A percentile compares a stretch with the other conserved stretches of the same genome.
Conservation (phyloP, 2,888 invertebrate genomes). For the Macrosiphum euphorbiae region DNA sequence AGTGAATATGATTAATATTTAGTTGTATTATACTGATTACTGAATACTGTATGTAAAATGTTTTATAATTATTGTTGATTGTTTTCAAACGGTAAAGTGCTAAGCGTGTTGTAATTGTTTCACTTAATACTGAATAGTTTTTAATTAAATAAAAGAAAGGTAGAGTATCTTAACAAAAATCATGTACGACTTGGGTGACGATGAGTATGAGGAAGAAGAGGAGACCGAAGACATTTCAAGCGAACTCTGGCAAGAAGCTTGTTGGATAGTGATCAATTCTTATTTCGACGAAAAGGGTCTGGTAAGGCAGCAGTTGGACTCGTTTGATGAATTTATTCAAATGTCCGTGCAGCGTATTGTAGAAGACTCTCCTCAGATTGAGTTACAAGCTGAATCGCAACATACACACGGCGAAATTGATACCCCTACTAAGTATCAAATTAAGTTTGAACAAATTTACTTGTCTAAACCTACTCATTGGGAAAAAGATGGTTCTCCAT, state of each 20-base stretch:
- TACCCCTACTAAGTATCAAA: slow-evolving; percentile 87
- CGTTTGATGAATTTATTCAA: slow-evolving; percentile 99
- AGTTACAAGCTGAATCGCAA: slow-evolving; percentile 97
- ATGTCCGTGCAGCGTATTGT: slow-evolving; percentile 99
- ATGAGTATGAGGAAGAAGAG: slow-evolving; percentile 77
- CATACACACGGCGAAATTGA: slow-evolving; percentile 95
- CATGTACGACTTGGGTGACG: slow-evolving; percentile 59
- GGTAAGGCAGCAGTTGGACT: slow-evolving; percentile 98
- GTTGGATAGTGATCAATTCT: slow-evolving; percentile 99
- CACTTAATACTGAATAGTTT: neutral
- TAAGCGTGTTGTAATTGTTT: neutral
- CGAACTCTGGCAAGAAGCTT: slow-evolving; percentile 99
- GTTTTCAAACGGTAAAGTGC: neutral
- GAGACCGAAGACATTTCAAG: slow-evolving; percentile 96
- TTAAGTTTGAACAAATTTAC: slow-evolving; percentile 99
- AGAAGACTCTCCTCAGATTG: slow-evolving; percentile 98
- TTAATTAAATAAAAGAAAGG: neutral
- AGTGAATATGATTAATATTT: neutral
- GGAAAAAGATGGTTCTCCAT: slow-evolving; percentile 99
- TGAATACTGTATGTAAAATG: neutral
- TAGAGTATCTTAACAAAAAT: neutral
- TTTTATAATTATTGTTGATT: neutral
- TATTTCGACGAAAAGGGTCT: slow-evolving; percentile 99
- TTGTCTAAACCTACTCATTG: slow-evolving; percentile 99
- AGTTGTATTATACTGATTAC: too few species aligned